Conservation (phyloP, 2,113 vertebrate genomes). For the Nettapus auritus region DNA sequence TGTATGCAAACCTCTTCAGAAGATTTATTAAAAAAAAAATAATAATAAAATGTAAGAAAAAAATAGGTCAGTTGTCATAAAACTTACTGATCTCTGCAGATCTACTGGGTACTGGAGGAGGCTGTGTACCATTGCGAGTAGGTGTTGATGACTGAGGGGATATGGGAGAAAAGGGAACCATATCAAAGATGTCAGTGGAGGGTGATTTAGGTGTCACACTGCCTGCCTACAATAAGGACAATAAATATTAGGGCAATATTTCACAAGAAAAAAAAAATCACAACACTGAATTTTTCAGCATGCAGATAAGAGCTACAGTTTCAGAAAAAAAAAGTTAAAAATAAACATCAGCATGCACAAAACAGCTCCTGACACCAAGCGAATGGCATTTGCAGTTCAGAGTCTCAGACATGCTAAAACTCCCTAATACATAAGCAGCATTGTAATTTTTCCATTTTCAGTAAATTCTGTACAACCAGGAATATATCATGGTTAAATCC, state of each 20-base stretch:
- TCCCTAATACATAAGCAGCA: not conserved
- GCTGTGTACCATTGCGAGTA: conserved; percentile 90
- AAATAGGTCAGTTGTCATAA: conserved; percentile 31
- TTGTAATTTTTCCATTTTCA: not conserved
- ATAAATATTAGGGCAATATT: conserved; percentile 60
- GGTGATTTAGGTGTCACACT: conserved; percentile 83
- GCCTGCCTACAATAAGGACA: conserved; percentile 83
- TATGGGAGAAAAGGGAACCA: conserved; percentile 95
- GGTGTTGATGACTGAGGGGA: conserved; percentile 85
- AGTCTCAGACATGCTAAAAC: conserved; percentile 36
- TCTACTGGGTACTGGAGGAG: conserved; percentile 86
- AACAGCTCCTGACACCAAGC: conserved; percentile 35
- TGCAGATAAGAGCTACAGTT: conserved; percentile 14
- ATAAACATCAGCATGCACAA: conserved; percentile 48
- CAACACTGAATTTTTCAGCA: conserved; percentile 45
- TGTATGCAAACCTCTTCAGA: not conserved
- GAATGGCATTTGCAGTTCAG: conserved; percentile 41
- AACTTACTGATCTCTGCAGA: conserved; percentile 90
- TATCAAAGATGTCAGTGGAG: conserved; percentile 96
- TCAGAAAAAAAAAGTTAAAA: not conserved
- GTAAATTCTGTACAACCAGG: not conserved
- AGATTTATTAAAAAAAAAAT: not conserved
- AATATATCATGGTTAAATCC: not conserved
- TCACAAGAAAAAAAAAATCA: conserved; percentile 11
- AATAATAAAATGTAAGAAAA: not conserved